These are phyloP conservation scores for Hypocryptadius cinnamomeus DNA, from an alignment of 2,113 vertebrate genomes.

Conservation along the genomic window DNA sequence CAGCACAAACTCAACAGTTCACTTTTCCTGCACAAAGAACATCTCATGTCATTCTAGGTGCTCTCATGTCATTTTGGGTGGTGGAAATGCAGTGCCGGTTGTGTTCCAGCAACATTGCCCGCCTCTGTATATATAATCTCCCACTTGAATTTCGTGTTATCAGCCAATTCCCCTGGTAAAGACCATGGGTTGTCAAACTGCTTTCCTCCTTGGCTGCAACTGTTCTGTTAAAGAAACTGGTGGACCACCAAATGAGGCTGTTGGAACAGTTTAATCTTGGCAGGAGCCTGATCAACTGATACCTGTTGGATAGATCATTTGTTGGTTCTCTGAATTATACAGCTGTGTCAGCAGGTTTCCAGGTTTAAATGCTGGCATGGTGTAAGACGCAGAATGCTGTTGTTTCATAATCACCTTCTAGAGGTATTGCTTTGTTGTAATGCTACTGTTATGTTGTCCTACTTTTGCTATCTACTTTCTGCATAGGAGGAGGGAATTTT, in stretches of 20 bases:
- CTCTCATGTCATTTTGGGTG: background rate
- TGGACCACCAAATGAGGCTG: background rate
- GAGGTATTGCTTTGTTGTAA: conserved; percentile 13
- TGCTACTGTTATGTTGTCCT: conserved; percentile 28
- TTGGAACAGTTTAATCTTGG: background rate
- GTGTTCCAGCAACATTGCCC: background rate
- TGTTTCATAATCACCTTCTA: conserved; percentile 37
- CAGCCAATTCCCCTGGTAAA: background rate
- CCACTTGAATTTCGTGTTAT: background rate
- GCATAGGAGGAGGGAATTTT: background rate
- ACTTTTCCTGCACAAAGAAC: background rate
- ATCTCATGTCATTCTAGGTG: background rate
- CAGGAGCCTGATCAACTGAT: background rate
- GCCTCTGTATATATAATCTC: background rate
- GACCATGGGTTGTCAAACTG: background rate
- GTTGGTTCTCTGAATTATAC: background rate
- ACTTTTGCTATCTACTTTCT: conserved; percentile 28
- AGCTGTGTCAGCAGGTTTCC: conserved; percentile 20
- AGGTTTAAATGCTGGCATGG: background rate
- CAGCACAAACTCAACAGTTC: background rate
- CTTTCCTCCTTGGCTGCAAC: background rate
- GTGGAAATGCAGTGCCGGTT: background rate
- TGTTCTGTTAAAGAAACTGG: background rate
- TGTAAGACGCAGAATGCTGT: background rate
- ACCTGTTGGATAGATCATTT: background rate